Evolutionary conservation across 2,888 invertebrate species (phyloP).

Genomic region (Cryptophagus acutangulus): DNA sequence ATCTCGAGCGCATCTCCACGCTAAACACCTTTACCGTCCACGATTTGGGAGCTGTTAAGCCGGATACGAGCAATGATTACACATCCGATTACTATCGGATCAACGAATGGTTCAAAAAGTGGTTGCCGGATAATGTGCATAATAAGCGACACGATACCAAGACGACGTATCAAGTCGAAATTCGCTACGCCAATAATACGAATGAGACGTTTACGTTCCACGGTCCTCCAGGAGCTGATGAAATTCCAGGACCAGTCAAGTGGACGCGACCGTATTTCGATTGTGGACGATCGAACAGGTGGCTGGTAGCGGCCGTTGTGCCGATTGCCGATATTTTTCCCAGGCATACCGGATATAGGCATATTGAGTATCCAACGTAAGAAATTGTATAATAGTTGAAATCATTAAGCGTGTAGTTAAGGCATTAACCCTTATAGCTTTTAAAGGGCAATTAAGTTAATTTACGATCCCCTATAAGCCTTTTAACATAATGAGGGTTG

Average conservation of each 20-base stretch:
- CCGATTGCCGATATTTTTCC: conserved; percentile 96
- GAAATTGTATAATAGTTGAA: too few species aligned
- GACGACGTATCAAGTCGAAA: conserved; percentile 84
- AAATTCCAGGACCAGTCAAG: conserved; percentile 86
- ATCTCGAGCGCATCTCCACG: conserved; percentile 90
- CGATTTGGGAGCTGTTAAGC: conserved; percentile 77
- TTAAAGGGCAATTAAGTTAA: too few species aligned
- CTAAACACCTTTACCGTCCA: conserved; percentile 83
- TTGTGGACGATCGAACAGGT: conserved; percentile 91
- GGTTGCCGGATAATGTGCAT: conserved; percentile 82
- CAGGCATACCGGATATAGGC: conserved; percentile 85
- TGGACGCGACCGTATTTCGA: conserved; percentile 96
- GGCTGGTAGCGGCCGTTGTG: conserved; percentile 90
- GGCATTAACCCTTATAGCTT: too few species aligned
- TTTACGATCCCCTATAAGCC: too few species aligned
- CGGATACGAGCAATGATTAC: conserved; percentile 80
- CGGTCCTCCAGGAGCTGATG: conserved; percentile 87
- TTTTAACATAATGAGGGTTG: too few species aligned
- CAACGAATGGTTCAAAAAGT: conserved; percentile 89
- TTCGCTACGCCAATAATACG: conserved; percentile 88
- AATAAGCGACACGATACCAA: conserved; percentile 81
- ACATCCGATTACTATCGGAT: conserved; percentile 85
- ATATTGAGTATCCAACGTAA: conserved; percentile 90
- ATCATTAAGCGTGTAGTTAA: too few species aligned
- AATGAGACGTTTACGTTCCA: conserved; percentile 96